Percentiles rank a stretch among this genome's conserved stretches.
phyloP scores from a whole-genome alignment of 2,888 invertebrate species.

The Trachelus tabidus region DNA sequence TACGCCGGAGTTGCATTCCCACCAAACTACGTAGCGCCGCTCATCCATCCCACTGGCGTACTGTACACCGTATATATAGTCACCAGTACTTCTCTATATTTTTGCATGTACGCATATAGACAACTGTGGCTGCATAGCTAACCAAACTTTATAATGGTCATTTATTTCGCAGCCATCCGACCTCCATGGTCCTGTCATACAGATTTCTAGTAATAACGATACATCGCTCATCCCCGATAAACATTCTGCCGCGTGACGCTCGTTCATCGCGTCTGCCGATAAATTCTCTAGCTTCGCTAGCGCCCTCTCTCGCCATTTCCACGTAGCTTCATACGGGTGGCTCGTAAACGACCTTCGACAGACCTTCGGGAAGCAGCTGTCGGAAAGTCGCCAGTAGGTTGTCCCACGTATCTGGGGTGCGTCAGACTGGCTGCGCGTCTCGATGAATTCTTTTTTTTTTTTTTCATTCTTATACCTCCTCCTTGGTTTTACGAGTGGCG shows the following conservation, averaged over 20 bases:
- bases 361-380: background rate
- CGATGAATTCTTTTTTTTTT: background rate
- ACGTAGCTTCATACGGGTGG: background rate
- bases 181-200: background rate
- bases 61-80: background rate
- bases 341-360: background rate
- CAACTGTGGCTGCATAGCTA: background rate
- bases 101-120: background rate
- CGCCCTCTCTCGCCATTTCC: background rate
- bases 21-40: background rate
- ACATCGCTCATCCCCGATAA: background rate
- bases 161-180: background rate
- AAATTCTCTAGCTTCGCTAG: background rate
- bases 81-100: background rate
- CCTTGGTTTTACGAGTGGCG: background rate
- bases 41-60: background rate
- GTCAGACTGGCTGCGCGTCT: background rate
- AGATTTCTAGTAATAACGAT: conserved; percentile 2
- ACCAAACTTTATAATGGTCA: background rate
- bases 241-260: background rate
- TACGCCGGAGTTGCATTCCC: background rate
- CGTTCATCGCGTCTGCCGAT: background rate
- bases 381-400: background rate
- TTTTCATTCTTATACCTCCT: background rate
- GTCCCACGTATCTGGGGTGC: background rate